phyloP scores from a whole-genome alignment of 2,113 vertebrate species.

The Ia io region DNA sequence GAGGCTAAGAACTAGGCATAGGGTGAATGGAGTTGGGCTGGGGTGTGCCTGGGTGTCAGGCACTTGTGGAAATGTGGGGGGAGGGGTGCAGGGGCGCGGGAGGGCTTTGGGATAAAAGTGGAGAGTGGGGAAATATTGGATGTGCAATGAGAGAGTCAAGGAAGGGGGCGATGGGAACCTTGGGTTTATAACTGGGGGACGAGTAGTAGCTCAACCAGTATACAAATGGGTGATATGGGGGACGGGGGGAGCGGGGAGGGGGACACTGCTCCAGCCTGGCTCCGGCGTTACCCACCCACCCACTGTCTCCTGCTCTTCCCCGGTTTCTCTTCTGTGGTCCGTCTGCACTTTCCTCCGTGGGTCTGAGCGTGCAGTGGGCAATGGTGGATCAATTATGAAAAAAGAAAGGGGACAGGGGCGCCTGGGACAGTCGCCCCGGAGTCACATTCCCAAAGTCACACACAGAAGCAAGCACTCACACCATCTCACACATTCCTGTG shows the following conservation, averaged over 20 bases:
- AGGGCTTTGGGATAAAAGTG: background rate
- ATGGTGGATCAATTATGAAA: background rate
- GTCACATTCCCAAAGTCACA: constrained; percentile 26
- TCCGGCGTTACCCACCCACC: background rate
- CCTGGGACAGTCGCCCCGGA: background rate
- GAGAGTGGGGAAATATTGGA: background rate
- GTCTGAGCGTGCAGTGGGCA: background rate
- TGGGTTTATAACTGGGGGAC: background rate
- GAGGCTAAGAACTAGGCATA: background rate
- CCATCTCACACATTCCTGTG: background rate
- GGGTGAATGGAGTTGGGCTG: background rate
- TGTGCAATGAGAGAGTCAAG: background rate
- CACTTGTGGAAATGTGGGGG: background rate
- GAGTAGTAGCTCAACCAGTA: background rate
- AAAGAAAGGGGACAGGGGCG: background rate
- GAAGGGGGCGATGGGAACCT: background rate
- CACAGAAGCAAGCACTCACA: background rate
- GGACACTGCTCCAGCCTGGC: background rate
- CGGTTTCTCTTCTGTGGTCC: background rate
- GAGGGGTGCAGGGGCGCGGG: accelerated
- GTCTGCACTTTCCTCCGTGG: background rate
- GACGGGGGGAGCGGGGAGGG: background rate
- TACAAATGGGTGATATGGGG: background rate
- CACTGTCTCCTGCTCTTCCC: background rate
- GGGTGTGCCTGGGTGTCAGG: background rate